phyloP scores from a whole-genome alignment of 1,140 invertebrate genomes.

The Heliconius congener region DNA sequence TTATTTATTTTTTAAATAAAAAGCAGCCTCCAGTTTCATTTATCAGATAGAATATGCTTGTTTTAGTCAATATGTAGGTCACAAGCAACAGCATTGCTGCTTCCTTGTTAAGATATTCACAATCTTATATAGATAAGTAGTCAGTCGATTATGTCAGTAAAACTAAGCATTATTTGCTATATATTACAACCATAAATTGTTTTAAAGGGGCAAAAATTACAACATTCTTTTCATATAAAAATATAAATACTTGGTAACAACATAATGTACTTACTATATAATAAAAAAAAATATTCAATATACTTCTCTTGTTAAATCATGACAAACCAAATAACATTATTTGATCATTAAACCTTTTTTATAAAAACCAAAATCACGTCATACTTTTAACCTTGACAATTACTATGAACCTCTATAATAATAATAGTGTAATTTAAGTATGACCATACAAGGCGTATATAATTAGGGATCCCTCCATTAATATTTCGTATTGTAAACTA shows the following conservation, averaged over 20 bases:
- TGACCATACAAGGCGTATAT: slow-evolving; percentile 12
- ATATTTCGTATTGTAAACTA: background rate
- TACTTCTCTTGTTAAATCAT: background rate
- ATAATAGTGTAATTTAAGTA: slow-evolving; percentile 5
- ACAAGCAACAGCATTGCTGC: background rate
- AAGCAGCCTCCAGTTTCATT: no score
- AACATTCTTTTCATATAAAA: no score
- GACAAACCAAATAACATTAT: background rate
- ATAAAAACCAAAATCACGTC: background rate
- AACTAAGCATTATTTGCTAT: no score
- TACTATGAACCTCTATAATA: background rate
- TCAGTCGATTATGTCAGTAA: background rate
- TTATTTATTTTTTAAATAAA: no score
- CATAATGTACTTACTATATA: no score
- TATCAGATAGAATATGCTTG: background rate
- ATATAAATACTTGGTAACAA: background rate
- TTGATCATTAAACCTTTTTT: slow-evolving; percentile 1
- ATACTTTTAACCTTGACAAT: slow-evolving; percentile 9
- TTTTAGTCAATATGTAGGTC: background rate
- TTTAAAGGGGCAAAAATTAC: no score
- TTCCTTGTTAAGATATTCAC: background rate
- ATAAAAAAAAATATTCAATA: background rate
- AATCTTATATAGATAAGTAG: background rate
- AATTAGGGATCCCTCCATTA: background rate
- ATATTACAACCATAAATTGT: no score